Conservation (phyloP, 2,113 vertebrate species). For the Synodontis membranacea region DNA sequence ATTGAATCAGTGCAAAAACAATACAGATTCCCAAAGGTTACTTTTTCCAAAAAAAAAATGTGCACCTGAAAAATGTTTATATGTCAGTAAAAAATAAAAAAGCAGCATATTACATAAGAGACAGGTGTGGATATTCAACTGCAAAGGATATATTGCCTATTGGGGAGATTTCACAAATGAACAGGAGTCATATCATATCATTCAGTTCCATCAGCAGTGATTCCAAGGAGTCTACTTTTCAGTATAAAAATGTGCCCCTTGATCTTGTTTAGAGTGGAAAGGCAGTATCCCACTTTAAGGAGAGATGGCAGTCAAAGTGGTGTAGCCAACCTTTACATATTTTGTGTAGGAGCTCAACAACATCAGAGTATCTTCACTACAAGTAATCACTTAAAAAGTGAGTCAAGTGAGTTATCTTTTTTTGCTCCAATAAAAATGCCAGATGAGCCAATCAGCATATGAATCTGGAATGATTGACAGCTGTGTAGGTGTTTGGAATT, state of each 20-base stretch:
- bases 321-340: neutral
- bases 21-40: no score
- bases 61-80: no score
- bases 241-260: neutral
- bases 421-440: neutral
- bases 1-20: no score
- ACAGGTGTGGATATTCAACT: neutral
- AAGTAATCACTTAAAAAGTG: neutral
- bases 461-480: neutral
- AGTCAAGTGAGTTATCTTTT: neutral
- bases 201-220: neutral
- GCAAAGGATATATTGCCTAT: neutral
- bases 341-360: neutral
- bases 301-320: neutral
- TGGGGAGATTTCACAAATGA: neutral
- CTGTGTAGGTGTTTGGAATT: neutral
- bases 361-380: neutral
- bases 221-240: neutral
- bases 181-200: neutral
- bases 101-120: no score
- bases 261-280: neutral
- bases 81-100: no score
- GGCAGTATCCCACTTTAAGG: neutral
- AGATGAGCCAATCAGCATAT: neutral
- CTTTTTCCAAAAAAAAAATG: no score